Evolutionary conservation across 2,113 vertebrate genomes (phyloP), one percentile per base, ranked within the genome.

Genomic region (Jacana jacana): DNA sequence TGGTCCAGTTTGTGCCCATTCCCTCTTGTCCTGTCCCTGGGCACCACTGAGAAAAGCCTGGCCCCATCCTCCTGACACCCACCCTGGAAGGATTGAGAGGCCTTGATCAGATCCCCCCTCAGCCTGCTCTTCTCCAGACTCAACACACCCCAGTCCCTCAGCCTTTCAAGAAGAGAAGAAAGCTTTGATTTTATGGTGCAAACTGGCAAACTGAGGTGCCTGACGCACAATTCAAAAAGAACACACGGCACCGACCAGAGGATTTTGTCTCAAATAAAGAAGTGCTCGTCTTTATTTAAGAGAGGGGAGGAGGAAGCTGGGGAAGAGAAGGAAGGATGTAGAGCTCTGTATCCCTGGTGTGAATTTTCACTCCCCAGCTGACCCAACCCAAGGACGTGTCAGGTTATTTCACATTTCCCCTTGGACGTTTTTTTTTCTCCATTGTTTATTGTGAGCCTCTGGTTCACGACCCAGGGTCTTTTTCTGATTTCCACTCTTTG

Each of bases 271-370:
- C 52, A 84, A 86, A 93, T 46, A 66, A 63, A 91, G 42, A 35
- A 66, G 39, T 66, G 11, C 51, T 91, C 78, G 55, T 52, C 31
- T 51, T 51, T 25, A 51, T 51, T 51, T 51, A 24, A 25, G 37
- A 25, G 14, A 82, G 15, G 14, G 22, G 27, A 73, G 66, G 31
- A 31, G 64, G 54, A 78, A 68, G 18, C 14, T n/a, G 52, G 33
- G 51, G 52, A 81, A 77, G 51, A 89, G 58, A 75, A 93, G 92
- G 94, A 96, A 96, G 95, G 94, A 86, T 86, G 65, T 88, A 51
- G 30, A 63, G 61, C 68, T 48, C 83, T 86, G 39, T 54, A 55
- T 73, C 93, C 49, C 79, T 84, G 70, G 71, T 54, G 77, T 86
- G 66, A 88, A 82, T 91, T 93, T 80, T 73, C 1, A 5, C 37